Base-by-base conservation (phyloP, 2,797 vertebrate genomes). In the Rhinogobio ventralis region DNA sequence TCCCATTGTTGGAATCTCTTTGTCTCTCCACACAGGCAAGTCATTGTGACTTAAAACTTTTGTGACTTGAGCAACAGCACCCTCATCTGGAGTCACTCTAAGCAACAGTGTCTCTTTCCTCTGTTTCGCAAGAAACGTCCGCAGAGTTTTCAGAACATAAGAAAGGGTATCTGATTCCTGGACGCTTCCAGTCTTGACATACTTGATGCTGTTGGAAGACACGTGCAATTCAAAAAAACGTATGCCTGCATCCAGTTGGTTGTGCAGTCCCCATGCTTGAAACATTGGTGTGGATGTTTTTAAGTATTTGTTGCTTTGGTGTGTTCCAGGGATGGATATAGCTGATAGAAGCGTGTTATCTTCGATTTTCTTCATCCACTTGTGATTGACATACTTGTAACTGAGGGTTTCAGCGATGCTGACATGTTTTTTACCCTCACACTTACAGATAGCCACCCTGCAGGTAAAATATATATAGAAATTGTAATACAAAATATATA, bases 301-400 rank as follows among this genome's bases (percentile, higher is more conserved):
- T 7, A 39, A 62, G 23, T 33, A 25, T 19, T 67, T 79, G 45
- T 28, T 68, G 73, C 86, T 87, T 82, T 87, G 73, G 42, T 87
- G 86, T 49, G 86, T 87, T 51, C 83, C 83, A 19, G 83, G 86
- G 30, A 87, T 83, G 14, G 83, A 82, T 36, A 85, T 66, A 17
- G 79, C 23, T 0, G 80, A 82, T 42, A 87, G 49, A 17, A 13
- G n/a, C 19, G 2, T 77, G 17, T 25, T 45, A n/a, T 72, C 51
- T 46, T 80, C 39, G 36, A 85, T 45, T 11, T 75, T 66, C 30
- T 28, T n/a, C 83, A 87, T 87, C 86, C 86, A 85, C 1, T 85
- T 14, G 19, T 71, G 13, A 0, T 72, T 72, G n/a, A 49, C 0
- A 62, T 77, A 39, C 10, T 64, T 25, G n/a, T 5, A 1, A 33